Base-by-base conservation (phyloP, 2,797 vertebrate genomes). In the Dryobates pubescens region DNA sequence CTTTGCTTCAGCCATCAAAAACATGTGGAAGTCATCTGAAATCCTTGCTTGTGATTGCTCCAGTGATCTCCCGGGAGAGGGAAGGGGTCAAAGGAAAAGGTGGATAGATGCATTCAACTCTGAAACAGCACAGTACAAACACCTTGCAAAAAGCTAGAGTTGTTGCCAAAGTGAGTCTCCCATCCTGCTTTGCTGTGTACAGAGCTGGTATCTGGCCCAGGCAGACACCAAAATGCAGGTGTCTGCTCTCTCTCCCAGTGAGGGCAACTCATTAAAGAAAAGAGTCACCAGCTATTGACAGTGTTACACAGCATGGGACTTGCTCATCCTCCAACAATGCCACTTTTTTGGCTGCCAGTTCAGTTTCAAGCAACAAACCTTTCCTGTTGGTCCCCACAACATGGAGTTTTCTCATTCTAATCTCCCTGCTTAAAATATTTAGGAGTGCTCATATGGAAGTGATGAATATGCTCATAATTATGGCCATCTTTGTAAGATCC, bases 371-470 rank as follows among this genome's bases (percentile, higher is more conserved):
- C 22, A 67, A 81, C 76, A 88, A 90, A 88, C 63, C 53, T 94
- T 87, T 82, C 43, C 72, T 45, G 20, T 13, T 71, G 41, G 36
- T 88, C 63, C 53, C 76, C 81, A 3, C 5, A 10, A 19, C 14
- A 27, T 1, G 3, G 75, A 70, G 26, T 58, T 89, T 91, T 81
- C 64, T 89, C 59, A 16, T 56, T 74, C 72, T 95, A 96, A 90
- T 89, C 82, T 36, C 19, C 72, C 93, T 20, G 87, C 67, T 95
- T 81, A 84, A 97, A 98, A 90, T 98, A 98, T 73, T 98, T 98
- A 27, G 97, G 97, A 51, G 97, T 98, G 82, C 94, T 98, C 97
- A 98, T 98, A 86, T 98, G 97, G 78, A 97, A 98, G 80, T 90
- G 97, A 89, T 98, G 97, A 86, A 95, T 96, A 43, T 80, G 95